Evolutionary conservation across 2,113 vertebrate genomes (phyloP), one percentile per base, ranked within the genome.

Genomic region (Murina feae): DNA sequence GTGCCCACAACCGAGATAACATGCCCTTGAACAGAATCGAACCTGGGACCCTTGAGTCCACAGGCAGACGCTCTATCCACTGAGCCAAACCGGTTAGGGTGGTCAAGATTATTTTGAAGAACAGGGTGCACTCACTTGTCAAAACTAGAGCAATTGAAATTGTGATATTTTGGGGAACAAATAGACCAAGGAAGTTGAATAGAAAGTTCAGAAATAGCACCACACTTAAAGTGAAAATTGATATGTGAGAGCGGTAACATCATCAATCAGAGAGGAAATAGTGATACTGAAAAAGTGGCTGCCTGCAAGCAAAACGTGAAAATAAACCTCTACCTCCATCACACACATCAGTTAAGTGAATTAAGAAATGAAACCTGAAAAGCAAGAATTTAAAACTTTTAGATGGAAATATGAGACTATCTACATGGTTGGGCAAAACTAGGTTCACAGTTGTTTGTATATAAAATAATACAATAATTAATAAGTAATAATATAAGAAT

Each of bases 371-470:
- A 69, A 75, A 93, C 44, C 44, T 39, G 69, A 66, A 78, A 95
- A 86, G 49, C 58, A 91, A 76, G 53, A 86, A 87, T 89, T 84
- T 66, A 76, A 83, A 93, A 90, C 37, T 55, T 84, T 69, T 66
- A 72, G 17, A 44, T 72, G 65, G n/a, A 89, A 82, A 76, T 89
- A 44, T 58, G 28, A 79, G 21, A 89, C 39, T 82, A 69, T 66
- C 4, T 30, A 1, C 71, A 72, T 39, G 23, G 23, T 44, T 44
- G 71, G 71, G 39, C 71, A 72, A 72, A 72, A 72, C 39, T 44
- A 16, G 39, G 23, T 72, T 44, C 28, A 44, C 39, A 44, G 25
- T 35, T 44, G 39, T 72, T 72, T 72, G 71, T 72, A 72, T 72
- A 25, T 23, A 72, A 72, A 72, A 72, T 28, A 72, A 72, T 44